Evolutionary conservation across 2,797 vertebrate genomes (phyloP).

Genomic region (Aythya fuligula): DNA sequence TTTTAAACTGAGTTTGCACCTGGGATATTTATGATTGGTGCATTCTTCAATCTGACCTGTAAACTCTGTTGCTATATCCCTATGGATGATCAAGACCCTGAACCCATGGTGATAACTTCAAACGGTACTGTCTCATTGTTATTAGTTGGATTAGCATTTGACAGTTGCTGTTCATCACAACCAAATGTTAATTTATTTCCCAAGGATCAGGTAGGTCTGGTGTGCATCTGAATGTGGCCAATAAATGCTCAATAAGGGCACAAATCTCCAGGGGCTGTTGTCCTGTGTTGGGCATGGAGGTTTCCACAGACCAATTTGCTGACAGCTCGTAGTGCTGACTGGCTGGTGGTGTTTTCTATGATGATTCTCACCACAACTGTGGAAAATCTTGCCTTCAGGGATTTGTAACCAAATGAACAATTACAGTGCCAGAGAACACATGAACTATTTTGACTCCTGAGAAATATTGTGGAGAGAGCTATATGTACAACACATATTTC

Average conservation of each 20-base stretch:
- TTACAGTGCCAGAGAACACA: background rate
- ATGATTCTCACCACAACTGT: background rate
- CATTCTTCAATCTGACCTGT: background rate
- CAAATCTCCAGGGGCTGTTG: background rate
- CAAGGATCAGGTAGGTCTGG: background rate
- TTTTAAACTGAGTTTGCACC: background rate
- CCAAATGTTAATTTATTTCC: background rate
- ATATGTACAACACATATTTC: background rate
- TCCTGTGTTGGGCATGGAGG: background rate
- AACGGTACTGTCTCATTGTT: background rate
- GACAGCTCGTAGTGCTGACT: background rate
- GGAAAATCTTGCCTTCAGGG: background rate
- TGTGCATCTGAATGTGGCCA: background rate
- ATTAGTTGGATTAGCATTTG: background rate
- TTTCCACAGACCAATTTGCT: background rate
- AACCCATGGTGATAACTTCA: background rate
- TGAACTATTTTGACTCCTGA: background rate
- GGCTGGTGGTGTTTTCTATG: background rate
- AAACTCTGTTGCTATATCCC: background rate
- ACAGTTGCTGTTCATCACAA: background rate
- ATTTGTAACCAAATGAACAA: background rate
- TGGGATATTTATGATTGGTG: background rate
- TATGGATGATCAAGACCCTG: background rate
- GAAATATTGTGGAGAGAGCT: background rate
- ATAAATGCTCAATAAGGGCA: background rate